These are phyloP conservation scores for Darevskia mixta DNA, from an alignment of 2,797 vertebrate genomes.

Conservation along the genomic window DNA sequence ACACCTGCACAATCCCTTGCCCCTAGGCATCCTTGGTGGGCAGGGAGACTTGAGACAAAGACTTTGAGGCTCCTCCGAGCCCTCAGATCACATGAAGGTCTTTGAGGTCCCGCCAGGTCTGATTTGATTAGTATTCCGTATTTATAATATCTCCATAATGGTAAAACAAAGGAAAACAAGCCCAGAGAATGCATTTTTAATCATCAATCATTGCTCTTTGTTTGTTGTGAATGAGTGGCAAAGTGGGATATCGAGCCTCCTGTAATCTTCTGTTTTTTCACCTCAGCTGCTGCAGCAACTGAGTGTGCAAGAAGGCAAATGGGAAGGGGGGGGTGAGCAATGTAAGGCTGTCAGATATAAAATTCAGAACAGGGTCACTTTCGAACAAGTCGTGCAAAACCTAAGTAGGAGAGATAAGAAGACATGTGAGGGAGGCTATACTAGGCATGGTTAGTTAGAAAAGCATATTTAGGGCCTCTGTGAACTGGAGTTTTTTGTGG, in stretches of 20 bases:
- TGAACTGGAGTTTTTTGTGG: no score
- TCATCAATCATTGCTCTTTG: conserved; percentile 89
- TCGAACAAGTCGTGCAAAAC: conserved; percentile 44
- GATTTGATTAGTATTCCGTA: conserved; percentile 86
- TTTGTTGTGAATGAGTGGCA: conserved; percentile 85
- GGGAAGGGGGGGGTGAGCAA: conserved; percentile 79
- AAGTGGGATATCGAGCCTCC: conserved; percentile 83
- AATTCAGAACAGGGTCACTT: conserved; percentile 74
- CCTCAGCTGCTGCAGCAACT: conserved; percentile 75
- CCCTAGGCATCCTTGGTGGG: neutral
- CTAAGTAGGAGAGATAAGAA: conserved; percentile 25
- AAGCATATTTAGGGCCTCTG: no score
- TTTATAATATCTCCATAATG: conserved; percentile 87
- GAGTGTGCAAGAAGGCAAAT: conserved; percentile 81
- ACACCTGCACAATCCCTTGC: neutral
- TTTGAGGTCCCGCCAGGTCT: conserved; percentile 79
- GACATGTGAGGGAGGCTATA: neutral
- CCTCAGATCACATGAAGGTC: conserved; percentile 76
- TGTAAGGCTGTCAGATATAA: conserved; percentile 77
- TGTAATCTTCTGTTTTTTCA: conserved; percentile 84
- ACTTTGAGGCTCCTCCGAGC: conserved; percentile 61
- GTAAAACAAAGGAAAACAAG: conserved; percentile 89
- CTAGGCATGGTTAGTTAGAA: neutral
- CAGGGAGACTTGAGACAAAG: conserved; percentile 30
- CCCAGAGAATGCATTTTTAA: conserved; percentile 87